Percentiles rank a stretch among this genome's conserved stretches.
These are phyloP conservation scores for Seriola rivoliana DNA, from an alignment of 2,113 vertebrate genomes.

Conservation along the genomic window DNA sequence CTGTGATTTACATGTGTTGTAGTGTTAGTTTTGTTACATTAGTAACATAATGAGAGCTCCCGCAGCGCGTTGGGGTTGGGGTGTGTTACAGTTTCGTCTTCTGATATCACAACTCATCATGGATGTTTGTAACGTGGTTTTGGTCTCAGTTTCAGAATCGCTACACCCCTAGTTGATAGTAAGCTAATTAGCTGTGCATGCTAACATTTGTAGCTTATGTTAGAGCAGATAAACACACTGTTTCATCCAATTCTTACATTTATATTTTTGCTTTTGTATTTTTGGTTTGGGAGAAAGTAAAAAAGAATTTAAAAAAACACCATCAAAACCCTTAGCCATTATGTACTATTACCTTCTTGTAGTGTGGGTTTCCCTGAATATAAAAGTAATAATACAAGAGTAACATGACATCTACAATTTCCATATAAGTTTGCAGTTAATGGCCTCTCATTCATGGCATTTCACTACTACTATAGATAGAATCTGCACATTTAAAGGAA, in stretches of 20 bases:
- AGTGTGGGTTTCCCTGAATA: not conserved
- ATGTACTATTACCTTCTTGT: too few relatives aligned
- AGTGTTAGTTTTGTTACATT: too few relatives aligned
- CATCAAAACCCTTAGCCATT: not conserved
- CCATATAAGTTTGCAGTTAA: not conserved
- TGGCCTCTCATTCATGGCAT: not conserved
- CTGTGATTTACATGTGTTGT: too few relatives aligned
- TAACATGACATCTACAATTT: not conserved
- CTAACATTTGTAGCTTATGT: not conserved
- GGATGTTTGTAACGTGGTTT: too few relatives aligned
- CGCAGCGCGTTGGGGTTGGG: too few relatives aligned
- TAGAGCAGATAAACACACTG: not conserved
- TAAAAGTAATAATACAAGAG: not conserved
- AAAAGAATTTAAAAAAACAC: not conserved
- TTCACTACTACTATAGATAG: not conserved
- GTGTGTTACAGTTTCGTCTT: too few relatives aligned
- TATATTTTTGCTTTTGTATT: not conserved
- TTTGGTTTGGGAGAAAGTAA: not conserved
- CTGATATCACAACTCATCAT: too few relatives aligned
- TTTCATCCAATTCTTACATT: not conserved
- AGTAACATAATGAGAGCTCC: too few relatives aligned
- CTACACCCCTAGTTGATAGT: not conserved
- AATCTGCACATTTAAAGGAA: slow-evolving; percentile 11
- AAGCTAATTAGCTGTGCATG: not conserved
- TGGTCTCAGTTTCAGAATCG: too few relatives aligned